Percentiles rank a stretch among this genome's conserved stretches.
phyloP scores from a whole-genome alignment of 2,888 invertebrate species.

The Pseudococcus jackbeardsleyi region DNA sequence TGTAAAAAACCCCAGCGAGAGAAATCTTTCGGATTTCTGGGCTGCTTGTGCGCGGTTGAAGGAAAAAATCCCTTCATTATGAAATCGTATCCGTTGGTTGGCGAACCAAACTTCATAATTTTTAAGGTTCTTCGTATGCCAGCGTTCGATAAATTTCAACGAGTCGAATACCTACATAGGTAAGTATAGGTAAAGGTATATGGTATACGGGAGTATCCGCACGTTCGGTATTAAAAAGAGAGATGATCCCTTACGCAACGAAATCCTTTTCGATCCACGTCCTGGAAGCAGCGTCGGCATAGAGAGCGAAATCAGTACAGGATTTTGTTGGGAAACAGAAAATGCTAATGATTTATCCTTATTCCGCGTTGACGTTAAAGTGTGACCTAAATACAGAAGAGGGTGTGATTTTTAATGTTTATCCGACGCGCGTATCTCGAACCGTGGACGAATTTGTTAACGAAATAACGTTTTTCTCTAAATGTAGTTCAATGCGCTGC shows the following conservation, averaged over 20 bases:
- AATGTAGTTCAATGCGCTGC: slow-evolving; percentile 8
- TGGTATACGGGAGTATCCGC: background rate
- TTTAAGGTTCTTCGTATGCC: slow-evolving; percentile 16
- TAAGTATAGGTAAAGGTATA: background rate
- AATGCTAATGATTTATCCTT: slow-evolving; percentile 41
- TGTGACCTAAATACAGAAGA: slow-evolving; percentile 37
- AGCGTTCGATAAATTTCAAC: background rate
- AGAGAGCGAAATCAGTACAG: background rate
- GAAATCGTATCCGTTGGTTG: slow-evolving; percentile 17
- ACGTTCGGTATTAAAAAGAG: slow-evolving; percentile 16
- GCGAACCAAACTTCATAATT: background rate
- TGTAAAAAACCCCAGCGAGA: background rate
- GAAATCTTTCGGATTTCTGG: background rate
- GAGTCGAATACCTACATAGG: background rate
- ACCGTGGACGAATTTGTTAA: slow-evolving; percentile 29
- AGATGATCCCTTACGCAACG: slow-evolving; percentile 9
- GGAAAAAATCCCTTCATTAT: slow-evolving; percentile 20
- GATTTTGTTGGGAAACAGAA: background rate
- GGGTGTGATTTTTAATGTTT: slow-evolving; percentile 24
- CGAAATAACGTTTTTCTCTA: slow-evolving; percentile 25
- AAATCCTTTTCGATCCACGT: slow-evolving; percentile 40
- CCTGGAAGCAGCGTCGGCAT: background rate
- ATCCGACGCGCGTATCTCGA: background rate
- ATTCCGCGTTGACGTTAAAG: slow-evolving; percentile 36
- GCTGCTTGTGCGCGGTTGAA: background rate